Conservation (phyloP, 2,113 vertebrate genomes). For the Acinonyx jubatus region DNA sequence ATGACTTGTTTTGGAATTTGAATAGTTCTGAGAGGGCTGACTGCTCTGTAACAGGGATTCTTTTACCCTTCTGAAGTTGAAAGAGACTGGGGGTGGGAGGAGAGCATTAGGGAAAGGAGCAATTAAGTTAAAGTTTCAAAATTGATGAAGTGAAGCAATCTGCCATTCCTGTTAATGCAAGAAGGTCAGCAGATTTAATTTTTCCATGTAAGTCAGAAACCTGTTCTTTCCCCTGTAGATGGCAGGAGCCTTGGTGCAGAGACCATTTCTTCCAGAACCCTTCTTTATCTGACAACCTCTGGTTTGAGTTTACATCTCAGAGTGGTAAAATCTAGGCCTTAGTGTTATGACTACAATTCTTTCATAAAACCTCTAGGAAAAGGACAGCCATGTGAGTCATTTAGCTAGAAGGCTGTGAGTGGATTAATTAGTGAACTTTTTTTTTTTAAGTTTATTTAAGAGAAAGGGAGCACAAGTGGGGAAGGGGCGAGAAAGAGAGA, state of each 20-base stretch:
- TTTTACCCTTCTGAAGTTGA: conserved; percentile 41
- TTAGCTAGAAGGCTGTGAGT: background rate
- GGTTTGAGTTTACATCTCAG: background rate
- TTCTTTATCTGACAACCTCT: background rate
- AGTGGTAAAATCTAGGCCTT: background rate
- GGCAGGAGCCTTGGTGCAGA: background rate
- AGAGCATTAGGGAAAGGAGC: conserved; percentile 38
- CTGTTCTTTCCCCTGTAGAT: background rate
- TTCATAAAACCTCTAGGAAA: background rate
- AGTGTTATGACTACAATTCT: background rate
- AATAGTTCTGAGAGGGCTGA: background rate
- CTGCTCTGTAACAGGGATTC: conserved; percentile 7
- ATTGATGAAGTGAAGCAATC: conserved; percentile 47
- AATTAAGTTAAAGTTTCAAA: conserved; percentile 57
- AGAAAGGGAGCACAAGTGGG: too few relatives aligned
- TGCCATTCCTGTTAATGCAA: background rate
- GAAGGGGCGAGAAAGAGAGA: too few relatives aligned
- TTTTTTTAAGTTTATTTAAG: too few relatives aligned
- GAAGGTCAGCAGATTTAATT: background rate
- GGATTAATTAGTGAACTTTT: background rate
- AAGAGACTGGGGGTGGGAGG: background rate
- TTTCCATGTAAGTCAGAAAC: conserved; percentile 19
- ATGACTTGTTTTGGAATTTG: conserved; percentile 54
- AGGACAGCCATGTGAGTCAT: background rate
- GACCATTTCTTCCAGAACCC: background rate